Evolutionary conservation across 2,888 invertebrate species (phyloP).

Genomic region (Linnaemya vulpina): DNA sequence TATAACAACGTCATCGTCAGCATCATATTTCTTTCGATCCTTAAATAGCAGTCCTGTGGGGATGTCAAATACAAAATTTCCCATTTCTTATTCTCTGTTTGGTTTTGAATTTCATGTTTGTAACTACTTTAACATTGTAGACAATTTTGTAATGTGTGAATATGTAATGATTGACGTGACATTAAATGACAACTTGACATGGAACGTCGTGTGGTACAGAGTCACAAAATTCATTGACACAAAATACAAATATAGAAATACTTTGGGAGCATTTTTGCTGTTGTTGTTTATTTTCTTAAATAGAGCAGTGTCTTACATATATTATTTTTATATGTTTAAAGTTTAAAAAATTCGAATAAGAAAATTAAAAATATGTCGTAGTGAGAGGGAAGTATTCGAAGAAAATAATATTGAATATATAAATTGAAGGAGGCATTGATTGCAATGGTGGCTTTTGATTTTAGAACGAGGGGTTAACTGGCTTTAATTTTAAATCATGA

Average conservation of each 20-base stretch:
- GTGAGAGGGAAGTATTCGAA: no score
- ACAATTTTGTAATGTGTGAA: constrained; percentile 59
- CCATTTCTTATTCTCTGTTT: not conserved
- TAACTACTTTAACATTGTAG: constrained; percentile 30
- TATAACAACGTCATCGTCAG: not conserved
- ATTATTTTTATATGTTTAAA: no score
- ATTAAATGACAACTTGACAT: constrained; percentile 68
- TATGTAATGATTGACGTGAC: constrained; percentile 70
- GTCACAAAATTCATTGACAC: constrained; percentile 35
- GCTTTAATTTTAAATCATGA: no score
- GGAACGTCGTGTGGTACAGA: constrained; percentile 56
- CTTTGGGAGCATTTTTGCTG: no score
- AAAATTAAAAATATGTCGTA: no score
- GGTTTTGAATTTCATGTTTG: constrained; percentile 22
- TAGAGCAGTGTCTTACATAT: no score
- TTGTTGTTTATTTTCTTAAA: no score
- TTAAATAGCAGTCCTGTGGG: constrained; percentile 46
- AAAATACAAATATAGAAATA: constrained; percentile 4
- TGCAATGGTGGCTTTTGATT: no score
- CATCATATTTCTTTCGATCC: constrained; percentile 54
- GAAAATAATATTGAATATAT: no score
- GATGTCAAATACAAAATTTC: not conserved
- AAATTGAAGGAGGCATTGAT: no score
- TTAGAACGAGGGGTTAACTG: no score
- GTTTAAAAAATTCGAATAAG: no score